Conservation (phyloP, 2,888 invertebrate species). For the Epinotia ramella region DNA sequence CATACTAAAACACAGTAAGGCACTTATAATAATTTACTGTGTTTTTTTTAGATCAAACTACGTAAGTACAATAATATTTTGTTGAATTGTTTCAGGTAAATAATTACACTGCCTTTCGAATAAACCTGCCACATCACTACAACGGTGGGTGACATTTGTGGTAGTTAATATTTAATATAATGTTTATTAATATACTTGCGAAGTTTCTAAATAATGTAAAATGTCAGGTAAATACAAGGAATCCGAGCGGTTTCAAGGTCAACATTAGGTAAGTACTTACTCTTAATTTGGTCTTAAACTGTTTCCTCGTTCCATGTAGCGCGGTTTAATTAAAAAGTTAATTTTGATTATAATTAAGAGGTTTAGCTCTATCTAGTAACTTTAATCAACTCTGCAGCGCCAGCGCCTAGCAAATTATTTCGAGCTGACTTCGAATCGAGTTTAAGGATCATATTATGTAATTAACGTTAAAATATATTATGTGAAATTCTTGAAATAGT, state of each 20-base stretch:
- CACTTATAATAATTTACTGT: too few relatives aligned
- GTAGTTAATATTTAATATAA: too few relatives aligned
- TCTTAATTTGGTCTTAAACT: slow-evolving; percentile 33
- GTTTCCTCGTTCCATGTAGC: slow-evolving; percentile 21
- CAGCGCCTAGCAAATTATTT: slow-evolving; percentile 31
- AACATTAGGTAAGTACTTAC: background rate
- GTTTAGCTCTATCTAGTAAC: slow-evolving; percentile 35
- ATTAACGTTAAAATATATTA: background rate
- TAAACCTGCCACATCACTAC: too few relatives aligned
- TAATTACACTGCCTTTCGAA: background rate
- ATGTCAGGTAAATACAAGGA: too few relatives aligned
- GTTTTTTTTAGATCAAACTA: too few relatives aligned
- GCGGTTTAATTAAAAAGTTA: slow-evolving; percentile 45
- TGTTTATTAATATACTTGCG: too few relatives aligned
- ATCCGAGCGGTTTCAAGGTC: background rate
- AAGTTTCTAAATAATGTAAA: too few relatives aligned
- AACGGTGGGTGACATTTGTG: too few relatives aligned
- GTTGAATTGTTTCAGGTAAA: background rate
- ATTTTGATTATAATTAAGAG: slow-evolving; percentile 45
- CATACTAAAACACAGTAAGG: too few relatives aligned
- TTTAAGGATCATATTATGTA: background rate
- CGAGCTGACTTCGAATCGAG: background rate
- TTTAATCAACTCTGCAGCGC: slow-evolving; percentile 31
- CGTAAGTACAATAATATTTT: too few relatives aligned
- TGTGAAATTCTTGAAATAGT: too few relatives aligned